phyloP scores from a whole-genome alignment of 2,113 vertebrate genomes.

The Oryzias melastigma region DNA sequence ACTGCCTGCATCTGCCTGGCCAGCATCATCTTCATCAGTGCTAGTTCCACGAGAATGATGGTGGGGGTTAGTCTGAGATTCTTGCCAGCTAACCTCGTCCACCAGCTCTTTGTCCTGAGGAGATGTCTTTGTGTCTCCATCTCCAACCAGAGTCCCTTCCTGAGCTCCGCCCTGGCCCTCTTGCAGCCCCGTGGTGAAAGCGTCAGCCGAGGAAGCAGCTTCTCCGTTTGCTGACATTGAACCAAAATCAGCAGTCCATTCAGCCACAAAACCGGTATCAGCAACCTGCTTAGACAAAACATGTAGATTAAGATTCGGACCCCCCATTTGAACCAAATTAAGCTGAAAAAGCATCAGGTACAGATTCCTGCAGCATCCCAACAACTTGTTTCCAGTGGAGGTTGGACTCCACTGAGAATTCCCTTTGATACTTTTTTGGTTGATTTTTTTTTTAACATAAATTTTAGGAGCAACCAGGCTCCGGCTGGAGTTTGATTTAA shows the following conservation, averaged over 20 bases:
- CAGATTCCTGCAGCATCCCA: too few relatives aligned
- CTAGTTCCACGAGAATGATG: slow-evolving; percentile 32
- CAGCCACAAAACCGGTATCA: slow-evolving; percentile 66
- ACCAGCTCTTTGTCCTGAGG: slow-evolving; percentile 49
- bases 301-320: slow-evolving; percentile 65
- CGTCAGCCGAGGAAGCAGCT: slow-evolving; percentile 18
- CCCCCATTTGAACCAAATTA: neutral
- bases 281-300: slow-evolving; percentile 74
- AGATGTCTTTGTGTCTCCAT: slow-evolving; percentile 55
- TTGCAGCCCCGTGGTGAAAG: slow-evolving; percentile 28
- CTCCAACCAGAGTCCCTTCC: slow-evolving; percentile 59
- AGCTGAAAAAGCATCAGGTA: too few relatives aligned
- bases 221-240: slow-evolving; percentile 71
- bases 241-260: slow-evolving; percentile 85
- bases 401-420: too few relatives aligned
- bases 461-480: too few relatives aligned
- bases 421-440: too few relatives aligned
- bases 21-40: slow-evolving; percentile 27
- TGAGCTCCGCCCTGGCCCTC: slow-evolving; percentile 58
- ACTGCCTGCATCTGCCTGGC: slow-evolving; percentile 20
- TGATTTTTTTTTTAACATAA: too few relatives aligned
- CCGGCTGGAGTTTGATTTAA: too few relatives aligned
- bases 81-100: slow-evolving; percentile 73
- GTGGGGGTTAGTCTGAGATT: slow-evolving; percentile 60
- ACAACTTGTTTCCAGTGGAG: too few relatives aligned